Percentiles rank a stretch among this genome's conserved stretches.
phyloP scores from a whole-genome alignment of 2,888 invertebrate genomes.

The Thereva nobilitata region DNA sequence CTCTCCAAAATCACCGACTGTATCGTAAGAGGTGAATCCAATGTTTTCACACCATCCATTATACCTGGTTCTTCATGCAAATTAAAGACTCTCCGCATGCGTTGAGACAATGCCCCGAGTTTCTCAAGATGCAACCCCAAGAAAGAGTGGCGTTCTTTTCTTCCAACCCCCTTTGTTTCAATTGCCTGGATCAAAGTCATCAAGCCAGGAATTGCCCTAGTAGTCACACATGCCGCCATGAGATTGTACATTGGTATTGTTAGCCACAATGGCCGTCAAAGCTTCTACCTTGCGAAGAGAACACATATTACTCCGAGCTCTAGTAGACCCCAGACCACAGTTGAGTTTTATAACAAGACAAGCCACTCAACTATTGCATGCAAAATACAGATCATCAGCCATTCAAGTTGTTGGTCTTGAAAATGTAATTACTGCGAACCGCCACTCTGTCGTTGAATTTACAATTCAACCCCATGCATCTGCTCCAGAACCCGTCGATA shows the following conservation, averaged over 20 bases:
- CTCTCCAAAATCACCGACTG: not conserved
- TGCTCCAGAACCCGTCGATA: no score
- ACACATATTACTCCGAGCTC: not conserved
- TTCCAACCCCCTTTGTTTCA: not conserved
- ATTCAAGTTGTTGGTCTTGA: no score
- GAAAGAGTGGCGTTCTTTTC: not conserved
- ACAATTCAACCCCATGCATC: no score
- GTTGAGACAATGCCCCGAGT: not conserved
- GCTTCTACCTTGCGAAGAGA: not conserved
- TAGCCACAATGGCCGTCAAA: slow-evolving; percentile 2
- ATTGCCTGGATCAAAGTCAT: slow-evolving; percentile 3
- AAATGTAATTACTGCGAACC: no score
- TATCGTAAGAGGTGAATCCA: not conserved
- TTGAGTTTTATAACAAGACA: slow-evolving; percentile 1
- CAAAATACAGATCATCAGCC: no score
- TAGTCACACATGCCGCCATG: not conserved
- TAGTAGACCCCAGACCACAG: not conserved
- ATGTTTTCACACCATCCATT: not conserved
- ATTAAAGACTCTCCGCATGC: not conserved
- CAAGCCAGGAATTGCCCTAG: not conserved
- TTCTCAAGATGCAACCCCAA: not conserved
- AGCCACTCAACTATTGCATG: not conserved
- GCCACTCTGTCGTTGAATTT: no score
- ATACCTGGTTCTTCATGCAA: not conserved
- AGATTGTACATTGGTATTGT: not conserved